These are phyloP conservation scores for Onychostruthus taczanowskii DNA, from an alignment of 2,113 vertebrate species.

Conservation along the genomic window DNA sequence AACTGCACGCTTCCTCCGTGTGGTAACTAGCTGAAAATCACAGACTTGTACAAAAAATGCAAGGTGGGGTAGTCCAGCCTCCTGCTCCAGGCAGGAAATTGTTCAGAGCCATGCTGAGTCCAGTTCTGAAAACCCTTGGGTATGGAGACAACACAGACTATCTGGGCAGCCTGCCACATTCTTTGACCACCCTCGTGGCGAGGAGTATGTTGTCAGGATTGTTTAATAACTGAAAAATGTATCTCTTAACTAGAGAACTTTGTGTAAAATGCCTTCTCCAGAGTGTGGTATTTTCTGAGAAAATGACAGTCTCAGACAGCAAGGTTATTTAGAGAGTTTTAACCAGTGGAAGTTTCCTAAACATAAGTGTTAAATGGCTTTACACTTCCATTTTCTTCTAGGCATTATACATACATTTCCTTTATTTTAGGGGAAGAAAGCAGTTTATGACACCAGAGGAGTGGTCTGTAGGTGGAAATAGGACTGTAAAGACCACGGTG, in stretches of 20 bases:
- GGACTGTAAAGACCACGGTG: not conserved
- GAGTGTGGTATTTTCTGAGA: not conserved
- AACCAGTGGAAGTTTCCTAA: not conserved
- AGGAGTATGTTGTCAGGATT: not conserved
- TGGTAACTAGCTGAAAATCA: not conserved
- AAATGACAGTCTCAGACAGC: not conserved
- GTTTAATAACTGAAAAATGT: slow-evolving; percentile 18
- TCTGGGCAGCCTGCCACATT: not conserved
- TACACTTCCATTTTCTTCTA: not conserved
- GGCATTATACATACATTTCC: not conserved
- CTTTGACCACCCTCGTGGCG: not conserved
- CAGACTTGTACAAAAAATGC: not conserved
- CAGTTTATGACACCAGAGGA: not conserved
- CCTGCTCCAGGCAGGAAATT: not conserved
- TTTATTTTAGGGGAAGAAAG: not conserved
- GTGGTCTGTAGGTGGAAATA: not conserved
- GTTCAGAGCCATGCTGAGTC: not conserved
- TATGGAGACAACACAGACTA: not conserved
- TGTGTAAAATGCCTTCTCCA: not conserved
- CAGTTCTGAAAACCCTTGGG: not conserved
- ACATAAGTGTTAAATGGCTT: not conserved
- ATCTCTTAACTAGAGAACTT: not conserved
- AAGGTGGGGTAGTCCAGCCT: not conserved
- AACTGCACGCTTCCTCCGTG: not conserved
- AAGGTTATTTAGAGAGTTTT: not conserved